Base-by-base conservation (phyloP, 2,797 vertebrate genomes). In the Channallabes apus region DNA sequence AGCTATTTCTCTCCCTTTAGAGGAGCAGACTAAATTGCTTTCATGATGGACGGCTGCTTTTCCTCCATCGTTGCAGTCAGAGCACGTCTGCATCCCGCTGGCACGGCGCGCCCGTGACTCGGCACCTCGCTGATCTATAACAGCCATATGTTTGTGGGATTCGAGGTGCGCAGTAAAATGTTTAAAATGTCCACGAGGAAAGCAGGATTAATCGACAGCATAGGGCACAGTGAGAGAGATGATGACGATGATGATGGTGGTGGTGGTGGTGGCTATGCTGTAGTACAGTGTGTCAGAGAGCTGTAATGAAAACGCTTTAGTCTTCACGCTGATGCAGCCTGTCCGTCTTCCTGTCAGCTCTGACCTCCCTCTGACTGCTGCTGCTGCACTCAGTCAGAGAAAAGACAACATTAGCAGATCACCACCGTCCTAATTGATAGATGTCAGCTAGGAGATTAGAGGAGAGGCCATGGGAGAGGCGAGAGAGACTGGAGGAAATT, bases 1-100 rank as follows among this genome's bases (percentile, higher is more conserved):
- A 62, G 83, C 78, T 67, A 85, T 86, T 88, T 84, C 24, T 14
- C 32, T 22, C 9, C 32, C 51, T 89, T 90, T 84, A 51, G 11
- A 51, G 46, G 62, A 83, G 89, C 88, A 91, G 84, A 89, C 88
- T 82, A 88, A 90, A 91, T 38, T 86, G 82, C 88, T 90, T 86
- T 90, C 84, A 88, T 89, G 89, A 86, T 85, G 14, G 2, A 17
- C 88, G 82, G 84, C 84, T 89, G 84, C 83, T 72, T 80, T 92
- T 92, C 84, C 86, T 88, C 83, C 61, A 76, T 86, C 90, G 89
- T 79, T n/a, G 83, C 86, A 91, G 92, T 90, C 88, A 46, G 75
- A 88, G 89, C 88, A 89, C 84, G 87, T 88, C 73, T 41, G 84
- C 73, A 90, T 91, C 88, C 90, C 87, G 84, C 84, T 80, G 90